These are phyloP conservation scores for Thamnaconus septentrionalis DNA, from an alignment of 2,113 vertebrate genomes.

Conservation along the genomic window DNA sequence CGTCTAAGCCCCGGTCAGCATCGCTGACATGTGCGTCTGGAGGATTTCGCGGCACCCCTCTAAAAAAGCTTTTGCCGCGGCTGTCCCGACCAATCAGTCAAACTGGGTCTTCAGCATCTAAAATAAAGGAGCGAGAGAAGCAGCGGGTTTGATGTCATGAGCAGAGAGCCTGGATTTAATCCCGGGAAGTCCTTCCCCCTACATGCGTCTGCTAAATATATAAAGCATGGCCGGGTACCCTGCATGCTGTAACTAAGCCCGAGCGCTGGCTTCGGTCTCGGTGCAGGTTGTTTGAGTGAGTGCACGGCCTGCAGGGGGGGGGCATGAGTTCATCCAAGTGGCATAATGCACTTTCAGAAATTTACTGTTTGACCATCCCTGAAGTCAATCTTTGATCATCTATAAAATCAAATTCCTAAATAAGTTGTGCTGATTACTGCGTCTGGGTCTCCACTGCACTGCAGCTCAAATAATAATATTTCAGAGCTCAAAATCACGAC, in stretches of 20 bases:
- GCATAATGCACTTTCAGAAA: not conserved
- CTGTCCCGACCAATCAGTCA: constrained; percentile 56
- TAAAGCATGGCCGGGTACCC: constrained; percentile 44
- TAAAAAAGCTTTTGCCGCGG: constrained; percentile 38
- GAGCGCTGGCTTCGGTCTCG: constrained; percentile 27
- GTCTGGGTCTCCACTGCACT: no score
- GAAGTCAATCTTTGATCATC: no score
- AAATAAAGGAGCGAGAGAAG: constrained; percentile 45
- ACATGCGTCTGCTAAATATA: constrained; percentile 56
- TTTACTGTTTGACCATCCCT: no score
- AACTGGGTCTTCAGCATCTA: constrained; percentile 49
- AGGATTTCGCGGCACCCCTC: constrained; percentile 50
- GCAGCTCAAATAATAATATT: no score
- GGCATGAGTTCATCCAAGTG: not conserved
- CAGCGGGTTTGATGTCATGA: constrained; percentile 30
- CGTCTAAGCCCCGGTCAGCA: constrained; percentile 45
- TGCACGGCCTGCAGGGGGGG: not conserved
- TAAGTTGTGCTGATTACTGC: no score
- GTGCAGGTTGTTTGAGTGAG: constrained; percentile 23
- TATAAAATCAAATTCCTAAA: no score
- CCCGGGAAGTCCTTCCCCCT: constrained; percentile 59
- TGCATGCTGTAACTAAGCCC: constrained; percentile 36
- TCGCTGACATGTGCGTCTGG: constrained; percentile 55
- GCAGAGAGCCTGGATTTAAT: constrained; percentile 46
- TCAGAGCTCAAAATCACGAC: no score